A percentile compares a stretch with the other conserved stretches of the same genome.
phyloP scores from a whole-genome alignment of 2,797 vertebrate species.

The Macropodus opercularis region DNA sequence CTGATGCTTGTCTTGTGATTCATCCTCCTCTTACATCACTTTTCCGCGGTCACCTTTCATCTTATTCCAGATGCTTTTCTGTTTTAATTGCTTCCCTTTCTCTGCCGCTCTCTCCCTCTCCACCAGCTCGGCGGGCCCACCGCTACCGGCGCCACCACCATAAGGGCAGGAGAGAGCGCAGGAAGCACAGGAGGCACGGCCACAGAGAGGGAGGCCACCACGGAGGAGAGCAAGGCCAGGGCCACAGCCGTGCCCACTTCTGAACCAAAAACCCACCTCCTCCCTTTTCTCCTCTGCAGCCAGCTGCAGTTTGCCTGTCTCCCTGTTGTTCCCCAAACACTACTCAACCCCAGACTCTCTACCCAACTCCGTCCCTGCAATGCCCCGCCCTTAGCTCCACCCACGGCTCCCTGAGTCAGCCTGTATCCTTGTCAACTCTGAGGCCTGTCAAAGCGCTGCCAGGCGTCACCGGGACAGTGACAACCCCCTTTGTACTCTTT shows the following conservation, averaged over 20 bases:
- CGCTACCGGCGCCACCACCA: slow-evolving; percentile 89
- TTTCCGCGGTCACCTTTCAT: slow-evolving; percentile 1
- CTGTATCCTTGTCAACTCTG: slow-evolving; percentile 64
- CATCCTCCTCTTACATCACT: slow-evolving; percentile 31
- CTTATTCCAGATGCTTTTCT: neutral
- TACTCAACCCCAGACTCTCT: slow-evolving; percentile 26
- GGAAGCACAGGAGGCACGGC: slow-evolving; percentile 88
- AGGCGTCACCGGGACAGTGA: slow-evolving; percentile 74
- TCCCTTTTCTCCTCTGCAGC: slow-evolving; percentile 38
- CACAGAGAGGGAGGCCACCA: slow-evolving; percentile 77
- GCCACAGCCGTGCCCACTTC: slow-evolving; percentile 76
- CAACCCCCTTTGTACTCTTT: slow-evolving; percentile 67
- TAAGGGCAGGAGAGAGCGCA: slow-evolving; percentile 90
- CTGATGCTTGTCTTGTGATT: slow-evolving; percentile 37
- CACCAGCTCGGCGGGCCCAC: slow-evolving; percentile 88
- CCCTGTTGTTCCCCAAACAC: slow-evolving; percentile 37
- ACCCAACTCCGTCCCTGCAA: slow-evolving; percentile 16
- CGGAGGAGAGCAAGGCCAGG: slow-evolving; percentile 70
- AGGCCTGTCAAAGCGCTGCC: slow-evolving; percentile 60
- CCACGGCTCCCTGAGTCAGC: slow-evolving; percentile 55
- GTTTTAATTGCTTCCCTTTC: slow-evolving; percentile 9
- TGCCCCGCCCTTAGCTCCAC: slow-evolving; percentile 32
- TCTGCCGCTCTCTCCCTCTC: slow-evolving; percentile 22
- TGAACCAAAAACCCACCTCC: slow-evolving; percentile 76
- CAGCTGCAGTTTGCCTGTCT: slow-evolving; percentile 54